Conservation (phyloP, 2,113 vertebrate species). For the Morone saxatilis region DNA sequence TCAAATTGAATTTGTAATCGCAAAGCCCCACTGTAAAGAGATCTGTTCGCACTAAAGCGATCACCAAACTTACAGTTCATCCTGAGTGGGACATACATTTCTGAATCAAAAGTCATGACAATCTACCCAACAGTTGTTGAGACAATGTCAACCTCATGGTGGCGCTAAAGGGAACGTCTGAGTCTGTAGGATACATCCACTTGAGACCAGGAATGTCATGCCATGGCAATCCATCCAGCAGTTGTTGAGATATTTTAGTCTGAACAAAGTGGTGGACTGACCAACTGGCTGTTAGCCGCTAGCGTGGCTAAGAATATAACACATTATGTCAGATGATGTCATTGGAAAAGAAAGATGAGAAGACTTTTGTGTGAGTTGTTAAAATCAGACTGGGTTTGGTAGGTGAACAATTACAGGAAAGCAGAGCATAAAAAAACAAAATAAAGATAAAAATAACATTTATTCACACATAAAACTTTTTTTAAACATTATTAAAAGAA, state of each 20-base stretch:
- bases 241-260: neutral
- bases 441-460: neutral
- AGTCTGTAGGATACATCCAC: too few species aligned
- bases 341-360: neutral
- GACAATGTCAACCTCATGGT: too few species aligned
- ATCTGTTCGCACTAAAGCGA: too few species aligned
- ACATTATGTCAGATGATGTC: neutral
- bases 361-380: neutral
- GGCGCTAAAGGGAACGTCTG: too few species aligned
- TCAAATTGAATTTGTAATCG: too few species aligned
- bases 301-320: neutral
- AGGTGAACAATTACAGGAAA: neutral
- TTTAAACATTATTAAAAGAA: too few species aligned
- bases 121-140: too few species aligned
- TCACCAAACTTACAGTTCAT: too few species aligned
- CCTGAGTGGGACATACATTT: too few species aligned
- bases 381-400: neutral
- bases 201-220: neutral
- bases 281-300: neutral
- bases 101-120: too few species aligned
- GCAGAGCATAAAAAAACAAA: neutral
- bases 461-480: neutral
- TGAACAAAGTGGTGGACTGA: neutral
- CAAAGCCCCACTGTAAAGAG: too few species aligned
- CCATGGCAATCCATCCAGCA: neutral